Conservation (phyloP, 2,113 vertebrate genomes). For the Gambusia holbrooki region DNA sequence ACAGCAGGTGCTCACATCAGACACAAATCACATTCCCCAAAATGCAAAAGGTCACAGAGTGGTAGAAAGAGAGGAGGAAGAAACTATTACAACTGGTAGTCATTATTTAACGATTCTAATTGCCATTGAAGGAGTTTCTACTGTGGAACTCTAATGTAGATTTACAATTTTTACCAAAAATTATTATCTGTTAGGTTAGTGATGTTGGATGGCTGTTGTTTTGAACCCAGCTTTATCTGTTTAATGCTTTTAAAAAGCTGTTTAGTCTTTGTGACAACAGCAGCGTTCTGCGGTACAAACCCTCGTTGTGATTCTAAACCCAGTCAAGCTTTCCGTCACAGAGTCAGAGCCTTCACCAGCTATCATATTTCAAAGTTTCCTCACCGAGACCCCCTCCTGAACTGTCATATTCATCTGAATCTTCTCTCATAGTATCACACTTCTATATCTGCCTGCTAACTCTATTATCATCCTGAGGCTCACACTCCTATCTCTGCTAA, state of each 20-base stretch:
- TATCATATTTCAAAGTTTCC: slow-evolving; percentile 36
- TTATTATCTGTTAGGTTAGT: not conserved
- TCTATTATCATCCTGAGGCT: slow-evolving; percentile 50
- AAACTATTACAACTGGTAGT: not conserved
- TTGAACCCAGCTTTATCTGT: not conserved
- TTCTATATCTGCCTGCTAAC: slow-evolving; percentile 46
- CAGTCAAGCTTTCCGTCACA: slow-evolving; percentile 24
- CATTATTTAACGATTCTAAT: too few species aligned
- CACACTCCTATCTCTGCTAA: slow-evolving; percentile 42
- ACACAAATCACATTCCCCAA: too few species aligned
- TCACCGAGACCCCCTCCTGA: slow-evolving; percentile 10
- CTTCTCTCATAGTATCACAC: slow-evolving; percentile 31
- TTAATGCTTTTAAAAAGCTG: not conserved
- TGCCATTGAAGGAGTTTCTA: not conserved
- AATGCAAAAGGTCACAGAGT: not conserved
- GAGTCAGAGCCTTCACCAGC: slow-evolving; percentile 13
- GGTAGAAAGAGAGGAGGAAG: not conserved
- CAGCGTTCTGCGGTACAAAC: slow-evolving; percentile 7
- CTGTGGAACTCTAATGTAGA: not conserved
- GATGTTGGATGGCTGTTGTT: not conserved
- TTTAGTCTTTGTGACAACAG: slow-evolving; percentile 8
- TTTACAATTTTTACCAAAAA: not conserved
- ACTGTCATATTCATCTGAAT: slow-evolving; percentile 39
- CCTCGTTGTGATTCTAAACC: slow-evolving; percentile 1
- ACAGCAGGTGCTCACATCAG: too few species aligned